Base-by-base conservation (phyloP, 2,113 vertebrate genomes). In the Lasiurus cinereus region DNA sequence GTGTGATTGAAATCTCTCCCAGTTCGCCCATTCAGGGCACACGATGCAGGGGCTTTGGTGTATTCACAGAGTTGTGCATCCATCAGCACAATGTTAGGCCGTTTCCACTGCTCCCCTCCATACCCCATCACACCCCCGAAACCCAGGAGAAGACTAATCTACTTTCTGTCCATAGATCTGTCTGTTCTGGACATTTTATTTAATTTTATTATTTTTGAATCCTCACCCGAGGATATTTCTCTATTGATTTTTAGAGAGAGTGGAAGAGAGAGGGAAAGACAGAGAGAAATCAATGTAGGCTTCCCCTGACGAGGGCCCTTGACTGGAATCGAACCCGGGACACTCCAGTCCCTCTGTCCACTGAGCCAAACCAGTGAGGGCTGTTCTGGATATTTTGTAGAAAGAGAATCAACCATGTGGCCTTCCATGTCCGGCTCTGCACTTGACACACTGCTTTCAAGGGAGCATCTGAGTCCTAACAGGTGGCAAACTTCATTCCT, bases 381-480 rank as follows among this genome's bases (percentile, higher is more conserved):
- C 59, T 43, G 0, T 16, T 74, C 16, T 82, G 56, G 31, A n/a
- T 22, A 46, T 79, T 69, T 79, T 6, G 16, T 54, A 54, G 43
- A 62, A 77, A 46, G 2, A 27, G 78, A 64, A 4, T 29, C n/a
- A 19, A 1, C 19, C 27, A 15, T 0, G 1, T 10, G 79, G 54
- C 39, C 86, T 52, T 56, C 77, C 3, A 27, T 8, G 31, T 12
- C 70, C 36, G 62, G 82, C 22, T 43, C 56, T 39, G 80, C 46
- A 21, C n/a, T 72, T 46, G 13, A 76, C 39, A 24, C 5, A 5
- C 1, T 7, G 29, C 70, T 3, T 43, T 27, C 77, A 27, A 27
- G 0, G n/a, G n/a, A 79, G 2, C 31, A 8, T 33, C 12, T 2
- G 0, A 15, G 21, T 6, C 11, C 4, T 4, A 15, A 59, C 27